These are phyloP conservation scores for Rhagologus leucostigma DNA, from an alignment of 2,113 vertebrate species.

Conservation along the genomic window DNA sequence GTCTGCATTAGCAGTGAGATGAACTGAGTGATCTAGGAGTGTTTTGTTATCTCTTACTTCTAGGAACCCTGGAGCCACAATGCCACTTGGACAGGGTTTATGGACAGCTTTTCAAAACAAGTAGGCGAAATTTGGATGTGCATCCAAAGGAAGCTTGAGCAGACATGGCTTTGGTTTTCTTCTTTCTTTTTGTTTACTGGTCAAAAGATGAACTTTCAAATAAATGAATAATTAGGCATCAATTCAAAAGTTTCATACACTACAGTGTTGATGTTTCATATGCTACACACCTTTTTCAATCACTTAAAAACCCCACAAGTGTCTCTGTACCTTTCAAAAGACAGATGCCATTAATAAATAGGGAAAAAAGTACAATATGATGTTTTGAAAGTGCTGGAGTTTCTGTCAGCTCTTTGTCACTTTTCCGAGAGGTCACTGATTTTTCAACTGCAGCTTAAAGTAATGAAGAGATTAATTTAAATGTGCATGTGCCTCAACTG, in stretches of 20 bases:
- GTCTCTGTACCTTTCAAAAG: background rate
- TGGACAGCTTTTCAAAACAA: constrained; percentile 52
- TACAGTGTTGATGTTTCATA: background rate
- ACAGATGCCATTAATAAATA: background rate
- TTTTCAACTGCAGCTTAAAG: background rate
- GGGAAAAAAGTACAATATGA: background rate
- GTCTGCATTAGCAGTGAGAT: constrained; percentile 54
- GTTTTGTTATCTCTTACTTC: constrained; percentile 66
- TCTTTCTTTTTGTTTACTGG: background rate
- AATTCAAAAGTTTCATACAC: background rate
- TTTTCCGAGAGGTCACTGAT: background rate
- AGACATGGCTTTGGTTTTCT: background rate
- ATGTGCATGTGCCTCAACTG: background rate
- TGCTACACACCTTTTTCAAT: background rate
- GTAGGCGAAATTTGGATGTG: background rate
- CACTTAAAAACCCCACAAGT: fast-evolving
- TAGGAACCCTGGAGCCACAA: constrained; percentile 57
- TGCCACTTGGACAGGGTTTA: constrained; percentile 35
- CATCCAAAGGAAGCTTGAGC: background rate
- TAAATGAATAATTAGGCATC: background rate
- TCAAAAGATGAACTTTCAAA: background rate
- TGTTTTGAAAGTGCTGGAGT: background rate
- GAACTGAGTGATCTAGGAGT: constrained; percentile 45
- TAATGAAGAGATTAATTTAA: background rate
- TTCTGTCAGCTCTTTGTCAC: background rate